phyloP scores from a whole-genome alignment of 2,888 invertebrate genomes.

The Arenicola marina region DNA sequence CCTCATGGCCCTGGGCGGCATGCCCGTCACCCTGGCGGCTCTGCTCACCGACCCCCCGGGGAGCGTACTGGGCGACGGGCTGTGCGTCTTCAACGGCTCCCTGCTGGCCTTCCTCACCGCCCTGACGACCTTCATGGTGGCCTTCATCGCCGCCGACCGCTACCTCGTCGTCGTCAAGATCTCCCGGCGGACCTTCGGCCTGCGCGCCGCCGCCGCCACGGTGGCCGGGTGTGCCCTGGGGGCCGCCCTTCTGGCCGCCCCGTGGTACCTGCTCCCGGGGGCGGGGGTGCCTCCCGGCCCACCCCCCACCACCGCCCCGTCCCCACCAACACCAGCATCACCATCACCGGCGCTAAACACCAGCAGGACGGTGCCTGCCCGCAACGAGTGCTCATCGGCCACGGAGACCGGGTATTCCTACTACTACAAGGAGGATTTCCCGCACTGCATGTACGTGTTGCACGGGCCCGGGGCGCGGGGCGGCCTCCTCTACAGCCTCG shows the following conservation, averaged over 20 bases:
- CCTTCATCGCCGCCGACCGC: conserved; percentile 6
- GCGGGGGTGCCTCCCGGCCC: background rate
- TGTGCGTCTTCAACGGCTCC: conserved; percentile 5
- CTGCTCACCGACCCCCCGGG: background rate
- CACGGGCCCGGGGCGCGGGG: background rate
- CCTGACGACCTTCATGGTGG: background rate
- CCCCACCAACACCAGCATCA: no score
- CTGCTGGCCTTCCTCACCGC: background rate
- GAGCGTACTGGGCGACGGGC: no score
- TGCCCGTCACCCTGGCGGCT: conserved; percentile 8
- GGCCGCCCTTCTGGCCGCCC: background rate
- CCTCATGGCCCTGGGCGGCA: background rate
- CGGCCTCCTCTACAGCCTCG: background rate
- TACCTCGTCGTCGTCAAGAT: conserved; percentile 2
- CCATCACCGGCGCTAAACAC: background rate
- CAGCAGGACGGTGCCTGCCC: no score
- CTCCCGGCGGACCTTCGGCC: background rate
- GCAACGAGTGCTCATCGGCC: no score
- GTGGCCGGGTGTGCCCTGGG: background rate
- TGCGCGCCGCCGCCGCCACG: background rate
- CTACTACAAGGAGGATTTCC: conserved; percentile 3
- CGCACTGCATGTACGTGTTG: conserved; percentile 9
- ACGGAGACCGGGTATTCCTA: no score
- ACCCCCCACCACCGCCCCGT: no score
- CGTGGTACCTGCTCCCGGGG: background rate